Percentiles rank a stretch among this genome's conserved stretches.
These are phyloP conservation scores for Chloropsis hardwickii DNA, from an alignment of 2,113 vertebrate genomes.

Conservation along the genomic window DNA sequence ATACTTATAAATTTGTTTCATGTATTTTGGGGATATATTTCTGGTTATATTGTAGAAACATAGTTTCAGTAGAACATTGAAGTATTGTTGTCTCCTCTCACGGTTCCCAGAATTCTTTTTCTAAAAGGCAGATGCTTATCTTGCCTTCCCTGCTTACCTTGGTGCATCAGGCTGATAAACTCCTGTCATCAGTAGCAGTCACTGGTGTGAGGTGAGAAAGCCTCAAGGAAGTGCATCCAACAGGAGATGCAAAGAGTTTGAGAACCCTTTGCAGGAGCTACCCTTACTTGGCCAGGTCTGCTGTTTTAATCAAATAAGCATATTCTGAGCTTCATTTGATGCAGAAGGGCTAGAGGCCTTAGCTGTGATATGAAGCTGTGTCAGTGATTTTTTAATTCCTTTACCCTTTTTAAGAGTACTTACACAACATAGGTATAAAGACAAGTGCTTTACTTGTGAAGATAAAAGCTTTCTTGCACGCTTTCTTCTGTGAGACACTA, in stretches of 20 bases:
- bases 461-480: not conserved
- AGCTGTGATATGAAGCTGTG: not conserved
- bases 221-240: not conserved
- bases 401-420: not conserved
- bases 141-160: not conserved
- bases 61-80: not conserved
- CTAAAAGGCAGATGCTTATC: not conserved
- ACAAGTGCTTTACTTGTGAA: not conserved
- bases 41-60: not conserved
- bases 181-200: not conserved
- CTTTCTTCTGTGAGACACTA: not conserved
- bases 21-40: not conserved
- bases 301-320: not conserved
- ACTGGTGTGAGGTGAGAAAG: not conserved
- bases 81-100: not conserved
- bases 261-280: not conserved
- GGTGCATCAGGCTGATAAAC: not conserved
- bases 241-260: not conserved
- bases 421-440: not conserved
- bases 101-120: not conserved
- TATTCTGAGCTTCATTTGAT: not conserved
- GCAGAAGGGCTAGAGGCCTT: not conserved
- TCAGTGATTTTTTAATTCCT: not conserved
- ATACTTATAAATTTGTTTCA: not conserved
- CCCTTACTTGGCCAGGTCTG: not conserved